Evolutionary conservation across 2,888 invertebrate species (phyloP), one percentile per base, ranked within the genome.

Genomic region (Apoderus coryli): DNA sequence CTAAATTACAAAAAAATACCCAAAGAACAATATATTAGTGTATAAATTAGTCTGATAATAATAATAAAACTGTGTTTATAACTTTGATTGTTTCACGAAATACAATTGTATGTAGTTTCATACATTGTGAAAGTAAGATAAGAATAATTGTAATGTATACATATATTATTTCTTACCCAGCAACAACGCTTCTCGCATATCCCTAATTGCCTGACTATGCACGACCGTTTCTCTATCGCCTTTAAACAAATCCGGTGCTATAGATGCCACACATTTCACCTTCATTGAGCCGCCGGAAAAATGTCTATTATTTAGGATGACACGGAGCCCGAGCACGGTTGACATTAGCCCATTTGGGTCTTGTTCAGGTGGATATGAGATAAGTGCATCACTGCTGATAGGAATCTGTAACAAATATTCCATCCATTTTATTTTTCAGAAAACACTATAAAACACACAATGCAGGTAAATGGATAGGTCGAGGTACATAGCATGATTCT

Each of bases 151-250:
- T n/a, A n/a, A n/a, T n/a, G n/a, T n/a, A n/a, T n/a, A n/a, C n/a
- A n/a, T n/a, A n/a, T n/a, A n/a, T n/a, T n/a, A n/a, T 44, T 43
- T 48, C 65, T 64, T 56, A 72, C 71, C 72, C 44, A 71, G 57
- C 37, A 72, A 54, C 49, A 69, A 61, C 14, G 71, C 71, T 50
- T 71, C 71, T 40, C 70, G 59, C 54, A 69, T 67, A 47, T 69
- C 69, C 46, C 67, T 63, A 34, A 68, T 59, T 19, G 65, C 63
- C 28, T 65, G 55, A 25, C 64, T 62, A 47, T 68, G 65, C 11
- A 69, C 58, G 2, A 69, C 61, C 42, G 67, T 67, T 45, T 70
- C 70, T 40, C 64, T 55, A 49, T 67, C 69, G 12, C 67, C 67
- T 40, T 65, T 61, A 65, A 69, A 70, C 30, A 71, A 52, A 2